These are phyloP conservation scores for Ischnus inquisitorius DNA, from an alignment of 2,888 invertebrate genomes.

Conservation along the genomic window DNA sequence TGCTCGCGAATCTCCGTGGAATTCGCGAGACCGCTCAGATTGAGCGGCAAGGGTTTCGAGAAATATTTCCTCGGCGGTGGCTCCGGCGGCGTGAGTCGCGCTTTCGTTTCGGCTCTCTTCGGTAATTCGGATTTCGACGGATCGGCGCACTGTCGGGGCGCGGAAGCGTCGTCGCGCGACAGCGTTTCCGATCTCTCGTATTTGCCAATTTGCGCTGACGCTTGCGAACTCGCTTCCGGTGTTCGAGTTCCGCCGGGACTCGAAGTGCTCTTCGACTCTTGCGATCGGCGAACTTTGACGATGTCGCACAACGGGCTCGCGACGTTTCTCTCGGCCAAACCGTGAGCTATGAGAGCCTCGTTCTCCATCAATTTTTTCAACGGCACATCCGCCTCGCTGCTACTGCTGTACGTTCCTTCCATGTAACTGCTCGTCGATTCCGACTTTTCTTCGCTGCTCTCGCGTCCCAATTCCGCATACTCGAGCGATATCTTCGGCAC, in stretches of 20 bases:
- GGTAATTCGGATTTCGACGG: slow-evolving; percentile 72
- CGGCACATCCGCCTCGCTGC: slow-evolving; percentile 72
- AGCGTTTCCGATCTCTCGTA: slow-evolving; percentile 19
- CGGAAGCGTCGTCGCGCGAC: background rate
- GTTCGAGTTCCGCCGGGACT: background rate
- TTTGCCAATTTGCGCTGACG: slow-evolving; percentile 3
- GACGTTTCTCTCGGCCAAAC: slow-evolving; percentile 47
- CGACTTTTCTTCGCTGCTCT: slow-evolving; percentile 76
- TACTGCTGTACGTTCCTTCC: slow-evolving; percentile 72
- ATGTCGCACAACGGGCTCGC: slow-evolving; percentile 6
- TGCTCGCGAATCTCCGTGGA: slow-evolving; percentile 70
- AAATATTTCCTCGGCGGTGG: slow-evolving; percentile 86
- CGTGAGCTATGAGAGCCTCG: slow-evolving; percentile 62
- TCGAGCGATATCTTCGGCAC: slow-evolving; percentile 49
- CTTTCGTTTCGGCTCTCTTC: slow-evolving; percentile 84
- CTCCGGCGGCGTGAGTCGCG: slow-evolving; percentile 84
- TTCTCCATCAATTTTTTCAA: slow-evolving; percentile 69
- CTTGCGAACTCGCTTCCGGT: slow-evolving; percentile 7
- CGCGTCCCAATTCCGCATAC: slow-evolving; percentile 56
- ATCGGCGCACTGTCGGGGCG: slow-evolving; percentile 68
- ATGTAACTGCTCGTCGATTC: slow-evolving; percentile 74
- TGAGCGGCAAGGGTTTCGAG: slow-evolving; percentile 77
- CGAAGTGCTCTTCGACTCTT: background rate
- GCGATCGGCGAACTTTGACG: slow-evolving; percentile 30
- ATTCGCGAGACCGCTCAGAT: slow-evolving; percentile 56